These are phyloP conservation scores for Mus spicilegus DNA, from an alignment of 2,113 vertebrate species.

Conservation along the genomic window DNA sequence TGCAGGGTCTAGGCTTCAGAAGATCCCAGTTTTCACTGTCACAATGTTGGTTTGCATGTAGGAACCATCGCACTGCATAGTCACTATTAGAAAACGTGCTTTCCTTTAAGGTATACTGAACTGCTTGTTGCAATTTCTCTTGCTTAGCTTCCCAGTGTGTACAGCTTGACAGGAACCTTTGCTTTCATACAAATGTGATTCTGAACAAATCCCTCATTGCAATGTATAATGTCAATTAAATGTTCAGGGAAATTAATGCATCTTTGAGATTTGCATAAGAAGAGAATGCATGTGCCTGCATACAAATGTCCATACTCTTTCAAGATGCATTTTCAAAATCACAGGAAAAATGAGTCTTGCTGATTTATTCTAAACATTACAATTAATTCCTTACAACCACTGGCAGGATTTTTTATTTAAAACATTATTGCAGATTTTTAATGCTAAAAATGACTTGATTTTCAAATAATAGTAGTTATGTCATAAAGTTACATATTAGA, in stretches of 20 bases:
- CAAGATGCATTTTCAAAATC: slow-evolving; percentile 61
- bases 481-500: slow-evolving; percentile 54
- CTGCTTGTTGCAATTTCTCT: neutral
- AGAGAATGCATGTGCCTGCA: slow-evolving; percentile 73
- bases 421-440: slow-evolving; percentile 74
- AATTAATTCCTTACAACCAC: slow-evolving; percentile 74
- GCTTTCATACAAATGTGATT: slow-evolving; percentile 61
- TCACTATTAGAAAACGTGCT: neutral
- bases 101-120: slow-evolving; percentile 21
- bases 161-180: slow-evolving; percentile 26
- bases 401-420: slow-evolving; percentile 65
- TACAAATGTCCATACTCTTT: slow-evolving; percentile 75
- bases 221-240: slow-evolving; percentile 75
- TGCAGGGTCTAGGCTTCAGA: neutral
- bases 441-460: slow-evolving; percentile 75
- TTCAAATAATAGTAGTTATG: slow-evolving; percentile 64
- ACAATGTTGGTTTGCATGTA: neutral
- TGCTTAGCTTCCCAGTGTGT: slow-evolving; percentile 22
- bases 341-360: slow-evolving; percentile 59
- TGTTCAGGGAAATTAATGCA: slow-evolving; percentile 72
- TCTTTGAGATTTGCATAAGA: slow-evolving; percentile 77
- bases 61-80: neutral
- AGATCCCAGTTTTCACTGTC: neutral
- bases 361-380: slow-evolving; percentile 69
- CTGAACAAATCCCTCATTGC: slow-evolving; percentile 40